These are phyloP conservation scores for Bombus consobrinus DNA, from an alignment of 1,140 invertebrate genomes.

Conservation along the genomic window DNA sequence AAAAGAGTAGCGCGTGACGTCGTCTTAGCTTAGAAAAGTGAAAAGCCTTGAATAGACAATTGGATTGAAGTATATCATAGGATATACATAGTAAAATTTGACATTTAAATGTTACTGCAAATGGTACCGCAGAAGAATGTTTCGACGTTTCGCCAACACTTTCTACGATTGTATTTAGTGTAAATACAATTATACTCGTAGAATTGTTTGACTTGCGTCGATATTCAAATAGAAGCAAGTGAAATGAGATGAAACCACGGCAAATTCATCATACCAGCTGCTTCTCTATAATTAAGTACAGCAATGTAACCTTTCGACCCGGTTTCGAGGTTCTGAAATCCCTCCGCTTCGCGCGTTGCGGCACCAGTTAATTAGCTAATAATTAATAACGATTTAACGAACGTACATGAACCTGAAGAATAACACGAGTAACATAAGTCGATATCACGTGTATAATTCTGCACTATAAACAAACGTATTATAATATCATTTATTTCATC, in stretches of 20 bases:
- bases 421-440: too few relatives aligned
- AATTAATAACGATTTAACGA: constrained; percentile 17
- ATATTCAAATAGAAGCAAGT: not conserved
- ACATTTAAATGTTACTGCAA: not conserved
- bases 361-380: constrained; percentile 25
- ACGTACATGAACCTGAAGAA: not conserved
- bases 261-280: not conserved
- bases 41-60: not conserved
- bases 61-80: not conserved
- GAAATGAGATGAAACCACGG: not conserved
- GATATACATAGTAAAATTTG: not conserved
- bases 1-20: not conserved
- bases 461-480: too few relatives aligned
- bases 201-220: not conserved
- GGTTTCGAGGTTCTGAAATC: constrained; percentile 30
- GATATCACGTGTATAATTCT: not conserved
- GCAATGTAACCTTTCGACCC: constrained; percentile 34
- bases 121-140: not conserved
- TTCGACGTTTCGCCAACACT: not conserved
- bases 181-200: not conserved
- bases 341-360: not conserved
- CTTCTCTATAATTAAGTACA: constrained; percentile 32
- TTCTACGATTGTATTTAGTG: not conserved
- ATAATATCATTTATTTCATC: too few relatives aligned
- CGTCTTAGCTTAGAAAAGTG: not conserved